These are phyloP conservation scores for Volucella bombylans DNA, from an alignment of 2,888 invertebrate species.

Conservation along the genomic window DNA sequence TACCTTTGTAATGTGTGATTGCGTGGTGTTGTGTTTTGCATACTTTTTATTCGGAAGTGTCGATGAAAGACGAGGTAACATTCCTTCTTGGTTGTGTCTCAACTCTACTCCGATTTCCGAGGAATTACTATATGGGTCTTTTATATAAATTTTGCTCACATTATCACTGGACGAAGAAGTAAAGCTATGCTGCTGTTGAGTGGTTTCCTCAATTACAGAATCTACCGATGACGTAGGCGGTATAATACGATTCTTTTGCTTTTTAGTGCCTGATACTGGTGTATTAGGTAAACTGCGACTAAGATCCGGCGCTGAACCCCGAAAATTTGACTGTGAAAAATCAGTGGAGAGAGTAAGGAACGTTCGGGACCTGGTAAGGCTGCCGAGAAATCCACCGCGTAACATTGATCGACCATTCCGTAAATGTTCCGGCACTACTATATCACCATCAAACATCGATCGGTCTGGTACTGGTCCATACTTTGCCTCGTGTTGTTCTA, in stretches of 20 bases:
- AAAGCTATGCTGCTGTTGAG: conserved; percentile 70
- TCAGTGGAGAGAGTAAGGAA: conserved; percentile 82
- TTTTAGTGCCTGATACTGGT: conserved; percentile 77
- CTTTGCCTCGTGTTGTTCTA: conserved; percentile 77
- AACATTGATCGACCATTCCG: conserved; percentile 78
- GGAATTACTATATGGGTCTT: conserved; percentile 45
- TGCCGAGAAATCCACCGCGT: conserved; percentile 83
- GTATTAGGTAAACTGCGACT: conserved; percentile 82
- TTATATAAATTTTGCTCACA: conserved; percentile 67
- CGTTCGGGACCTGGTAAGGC: conserved; percentile 84
- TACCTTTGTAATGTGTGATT: conserved; percentile 52
- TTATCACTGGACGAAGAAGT: conserved; percentile 58
- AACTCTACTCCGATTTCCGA: conserved; percentile 62
- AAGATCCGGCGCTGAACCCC: conserved; percentile 81
- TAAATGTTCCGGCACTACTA: conserved; percentile 80
- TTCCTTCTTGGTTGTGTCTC: conserved; percentile 62
- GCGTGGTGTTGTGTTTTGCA: conserved; percentile 19
- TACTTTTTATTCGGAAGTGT: conserved; percentile 63
- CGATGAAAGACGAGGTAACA: conserved; percentile 67
- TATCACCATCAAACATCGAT: conserved; percentile 78
- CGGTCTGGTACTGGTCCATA: conserved; percentile 78
- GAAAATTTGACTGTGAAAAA: conserved; percentile 78
- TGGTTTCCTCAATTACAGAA: conserved; percentile 77
- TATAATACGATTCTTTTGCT: conserved; percentile 71
- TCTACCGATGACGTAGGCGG: conserved; percentile 76